A percentile compares a stretch with the other conserved stretches of the same genome.
Conservation (phyloP, 2,888 invertebrate species). For the Drosophila mayaguana region DNA sequence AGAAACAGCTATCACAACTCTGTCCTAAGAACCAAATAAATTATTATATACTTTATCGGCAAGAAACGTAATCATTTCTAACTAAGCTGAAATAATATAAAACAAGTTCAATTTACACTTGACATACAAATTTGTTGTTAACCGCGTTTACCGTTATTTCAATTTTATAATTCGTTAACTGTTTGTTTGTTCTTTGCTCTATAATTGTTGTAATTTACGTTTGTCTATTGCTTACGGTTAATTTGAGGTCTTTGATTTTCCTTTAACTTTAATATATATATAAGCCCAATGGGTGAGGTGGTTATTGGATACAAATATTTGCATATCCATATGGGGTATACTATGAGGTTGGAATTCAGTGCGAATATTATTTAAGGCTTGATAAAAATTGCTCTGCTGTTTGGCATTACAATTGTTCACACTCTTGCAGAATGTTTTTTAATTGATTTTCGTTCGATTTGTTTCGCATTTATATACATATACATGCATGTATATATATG, state of each 20-base stretch:
- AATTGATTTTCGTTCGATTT: conserved; percentile 14
- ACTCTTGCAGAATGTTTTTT: conserved; percentile 8
- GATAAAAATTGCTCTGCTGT: conserved; percentile 6
- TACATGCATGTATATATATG: neutral
- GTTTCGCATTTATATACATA: neutral
- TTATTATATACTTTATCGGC: conserved; percentile 35
- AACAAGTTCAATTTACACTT: conserved; percentile 18
- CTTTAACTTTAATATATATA: neutral
- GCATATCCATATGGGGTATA: conserved; percentile 9
- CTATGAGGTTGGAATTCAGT: conserved; percentile 5
- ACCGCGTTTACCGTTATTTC: conserved; percentile 1
- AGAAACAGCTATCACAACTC: conserved; percentile 59
- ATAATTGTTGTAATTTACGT: neutral
- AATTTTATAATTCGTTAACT: conserved; percentile 39
- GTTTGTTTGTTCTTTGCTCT: conserved; percentile 20
- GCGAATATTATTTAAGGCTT: conserved; percentile 5
- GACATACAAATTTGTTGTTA: conserved; percentile 22
- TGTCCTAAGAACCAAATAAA: conserved; percentile 33
- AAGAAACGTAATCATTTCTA: conserved; percentile 29
- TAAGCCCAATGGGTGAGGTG: conserved; percentile 10
- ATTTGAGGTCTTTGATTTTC: conserved; percentile 14
- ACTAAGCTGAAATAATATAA: conserved; percentile 1
- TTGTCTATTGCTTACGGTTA: conserved; percentile 31
- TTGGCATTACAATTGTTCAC: conserved; percentile 4
- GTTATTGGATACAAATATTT: conserved; percentile 5